These are phyloP conservation scores for Manis javanica DNA, from an alignment of 2,797 vertebrate species.

Conservation along the genomic window DNA sequence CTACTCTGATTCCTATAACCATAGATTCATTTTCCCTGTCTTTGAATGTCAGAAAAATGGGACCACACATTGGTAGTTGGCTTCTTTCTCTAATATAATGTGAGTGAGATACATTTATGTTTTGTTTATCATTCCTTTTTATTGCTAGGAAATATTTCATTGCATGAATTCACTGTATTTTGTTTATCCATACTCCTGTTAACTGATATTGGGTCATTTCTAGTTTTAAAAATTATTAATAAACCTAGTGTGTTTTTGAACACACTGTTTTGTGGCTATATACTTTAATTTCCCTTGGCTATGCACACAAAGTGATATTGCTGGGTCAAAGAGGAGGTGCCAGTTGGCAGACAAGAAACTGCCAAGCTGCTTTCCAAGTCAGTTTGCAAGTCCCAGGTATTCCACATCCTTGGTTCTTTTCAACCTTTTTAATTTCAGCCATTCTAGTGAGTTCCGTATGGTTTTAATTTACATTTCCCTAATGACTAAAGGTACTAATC, in stretches of 20 bases:
- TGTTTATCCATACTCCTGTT: neutral
- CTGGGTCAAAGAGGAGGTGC: neutral
- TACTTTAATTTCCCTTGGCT: neutral
- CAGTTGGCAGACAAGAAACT: neutral
- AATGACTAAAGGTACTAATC: neutral
- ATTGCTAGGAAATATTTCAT: neutral
- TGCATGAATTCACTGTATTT: neutral
- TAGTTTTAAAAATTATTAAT: neutral
- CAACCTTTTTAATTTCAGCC: neutral
- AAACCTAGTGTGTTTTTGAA: neutral
- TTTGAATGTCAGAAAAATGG: neutral
- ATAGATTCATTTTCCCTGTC: neutral
- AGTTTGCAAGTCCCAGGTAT: neutral
- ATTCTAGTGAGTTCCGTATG: neutral
- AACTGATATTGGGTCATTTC: neutral
- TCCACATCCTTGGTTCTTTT: neutral
- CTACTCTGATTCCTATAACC: neutral
- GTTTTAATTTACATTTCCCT: slow-evolving; percentile 44
- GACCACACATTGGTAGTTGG: neutral
- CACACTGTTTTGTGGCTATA: neutral
- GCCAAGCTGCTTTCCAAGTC: neutral
- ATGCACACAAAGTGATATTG: neutral
- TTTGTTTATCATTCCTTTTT: neutral
- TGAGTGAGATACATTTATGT: neutral
- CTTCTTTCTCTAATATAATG: neutral